A percentile compares a stretch with the other conserved stretches of the same genome.
Evolutionary conservation across 1,140 invertebrate species (phyloP).

Genomic region (Vollenhovia emeryi): DNA sequence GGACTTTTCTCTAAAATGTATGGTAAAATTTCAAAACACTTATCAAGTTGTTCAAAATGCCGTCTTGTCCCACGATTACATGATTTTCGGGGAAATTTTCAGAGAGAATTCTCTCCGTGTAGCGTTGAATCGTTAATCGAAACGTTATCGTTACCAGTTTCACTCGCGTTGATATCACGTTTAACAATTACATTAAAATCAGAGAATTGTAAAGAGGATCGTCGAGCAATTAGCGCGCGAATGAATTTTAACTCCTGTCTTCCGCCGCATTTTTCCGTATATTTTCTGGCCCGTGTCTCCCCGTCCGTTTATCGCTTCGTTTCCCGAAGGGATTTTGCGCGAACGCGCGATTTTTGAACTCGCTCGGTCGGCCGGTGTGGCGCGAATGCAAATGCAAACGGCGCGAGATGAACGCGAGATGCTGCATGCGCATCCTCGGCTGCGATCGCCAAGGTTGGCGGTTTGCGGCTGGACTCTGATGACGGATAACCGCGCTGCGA

Average conservation of each 20-base stretch:
- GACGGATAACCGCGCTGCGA: not conserved
- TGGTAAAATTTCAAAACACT: no score
- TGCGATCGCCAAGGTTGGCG: constrained; percentile 1
- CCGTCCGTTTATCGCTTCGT: not conserved
- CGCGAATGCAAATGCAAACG: not conserved
- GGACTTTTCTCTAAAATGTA: no score
- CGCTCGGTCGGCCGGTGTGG: not conserved
- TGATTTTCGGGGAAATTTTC: no score
- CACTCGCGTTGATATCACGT: not conserved
- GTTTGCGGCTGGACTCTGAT: not conserved
- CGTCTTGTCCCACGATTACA: no score
- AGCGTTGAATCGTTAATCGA: not conserved
- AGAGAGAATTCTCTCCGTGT: no score
- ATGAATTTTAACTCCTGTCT: not conserved
- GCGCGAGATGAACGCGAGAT: constrained; percentile 7
- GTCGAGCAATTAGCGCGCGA: not conserved
- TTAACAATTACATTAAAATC: not conserved
- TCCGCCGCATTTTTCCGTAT: not conserved
- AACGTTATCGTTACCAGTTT: not conserved
- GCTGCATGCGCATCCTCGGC: not conserved
- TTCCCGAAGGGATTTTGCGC: not conserved
- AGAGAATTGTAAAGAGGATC: not conserved
- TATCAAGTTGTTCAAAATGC: no score
- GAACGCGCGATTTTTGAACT: not conserved
- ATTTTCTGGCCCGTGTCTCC: not conserved